Evolutionary conservation across 35 echinoderm and acorn worm genomes (phyloP), one percentile per base, ranked within the genome.

Genomic region (Ophioderma brevispina): DNA sequence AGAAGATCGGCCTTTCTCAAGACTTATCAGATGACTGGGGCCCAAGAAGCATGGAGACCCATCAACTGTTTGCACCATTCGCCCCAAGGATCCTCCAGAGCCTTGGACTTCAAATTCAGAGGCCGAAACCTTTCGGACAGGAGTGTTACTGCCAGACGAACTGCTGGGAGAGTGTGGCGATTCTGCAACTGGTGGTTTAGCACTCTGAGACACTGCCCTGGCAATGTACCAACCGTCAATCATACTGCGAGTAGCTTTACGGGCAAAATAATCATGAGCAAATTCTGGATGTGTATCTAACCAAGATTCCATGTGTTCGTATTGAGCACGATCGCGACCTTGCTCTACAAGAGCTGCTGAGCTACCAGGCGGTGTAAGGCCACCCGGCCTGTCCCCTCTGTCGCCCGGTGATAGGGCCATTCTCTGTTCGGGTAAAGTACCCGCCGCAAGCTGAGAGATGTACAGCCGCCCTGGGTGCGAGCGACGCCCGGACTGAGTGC

Each of bases 141-240:
- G 97, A 43, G 97, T 99, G 56, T 99, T 99, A 85, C 93, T 95
- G 38, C 97, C 97, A 81, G 97, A 99, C 32, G 97, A 99, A 81
- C 93, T 99, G 79, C 87, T 99, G 15, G 97, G 93, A 36, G 90
- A 92, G 77, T 93, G 91, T 38, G 94, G 91, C 0, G 93, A 92
- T 80, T 99, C 97, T 13, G 91, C 93, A 37, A 95, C 91, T 18
- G 93, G 90, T 38, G 94, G 90, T 36, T 93, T 95, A 18, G 92
- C 84, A 63, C 92, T 94, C 75, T 98, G 96, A 18, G 96, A 98
- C 40, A 99, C 94, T 8, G 97, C 97, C 14, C 94, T 75, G n/a
- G 94, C 78, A 76, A 99, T 99, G 76, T 95, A 99, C 97, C 97
- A 99, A n/a, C 97, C 97, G 41, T 99, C 97, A 33, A 99, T 99